phyloP scores from a whole-genome alignment of 2,113 vertebrate species.

The Elephantulus edwardii region DNA sequence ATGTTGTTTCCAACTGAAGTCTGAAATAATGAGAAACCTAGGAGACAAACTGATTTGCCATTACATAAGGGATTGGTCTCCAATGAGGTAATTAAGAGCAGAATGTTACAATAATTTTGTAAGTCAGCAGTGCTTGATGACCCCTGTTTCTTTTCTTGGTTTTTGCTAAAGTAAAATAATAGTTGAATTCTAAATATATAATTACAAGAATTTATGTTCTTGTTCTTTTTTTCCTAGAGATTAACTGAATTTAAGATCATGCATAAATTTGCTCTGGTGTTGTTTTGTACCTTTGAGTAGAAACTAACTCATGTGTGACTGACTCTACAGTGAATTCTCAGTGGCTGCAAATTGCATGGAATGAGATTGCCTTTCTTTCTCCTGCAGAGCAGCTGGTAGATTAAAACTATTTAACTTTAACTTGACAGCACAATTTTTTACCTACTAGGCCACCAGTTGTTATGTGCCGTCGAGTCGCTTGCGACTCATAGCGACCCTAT shows the following conservation, averaged over 20 bases:
- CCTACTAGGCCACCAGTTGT: neutral
- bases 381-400: too few relatives aligned
- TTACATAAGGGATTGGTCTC: neutral
- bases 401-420: too few relatives aligned
- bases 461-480: too few relatives aligned
- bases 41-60: neutral
- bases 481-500: too few relatives aligned
- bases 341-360: too few relatives aligned
- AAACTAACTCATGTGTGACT: too few relatives aligned
- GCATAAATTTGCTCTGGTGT: neutral
- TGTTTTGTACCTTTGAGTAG: too few relatives aligned
- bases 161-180: neutral
- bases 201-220: neutral
- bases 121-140: neutral
- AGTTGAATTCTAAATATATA: slow-evolving; percentile 20
- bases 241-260: neutral
- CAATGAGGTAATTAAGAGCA: neutral
- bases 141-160: neutral
- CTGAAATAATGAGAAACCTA: slow-evolving; percentile 14
- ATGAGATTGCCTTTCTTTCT: too few relatives aligned
- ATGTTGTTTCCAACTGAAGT: slow-evolving; percentile 4
- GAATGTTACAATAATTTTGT: neutral
- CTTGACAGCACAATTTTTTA: too few relatives aligned
- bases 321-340: too few relatives aligned
- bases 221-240: neutral